phyloP scores from a whole-genome alignment of 2,113 vertebrate genomes.

The Sterna hirundo region DNA sequence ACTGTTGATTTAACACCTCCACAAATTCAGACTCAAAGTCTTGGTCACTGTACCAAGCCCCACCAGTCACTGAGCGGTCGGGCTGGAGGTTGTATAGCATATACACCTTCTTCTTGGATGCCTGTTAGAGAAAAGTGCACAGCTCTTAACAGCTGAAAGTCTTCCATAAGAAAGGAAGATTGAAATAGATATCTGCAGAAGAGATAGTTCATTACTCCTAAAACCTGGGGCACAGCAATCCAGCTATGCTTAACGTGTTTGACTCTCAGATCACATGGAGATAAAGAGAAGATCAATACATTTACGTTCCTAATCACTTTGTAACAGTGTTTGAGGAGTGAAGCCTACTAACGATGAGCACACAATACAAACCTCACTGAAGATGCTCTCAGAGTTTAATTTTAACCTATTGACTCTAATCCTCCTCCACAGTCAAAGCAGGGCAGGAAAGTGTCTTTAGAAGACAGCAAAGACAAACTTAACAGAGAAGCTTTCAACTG shows the following conservation, averaged over 20 bases:
- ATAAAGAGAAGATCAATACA: not conserved
- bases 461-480: not conserved
- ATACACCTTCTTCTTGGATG: conserved; percentile 98
- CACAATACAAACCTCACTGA: not conserved
- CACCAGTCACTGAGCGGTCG: conserved; percentile 93
- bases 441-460: not conserved
- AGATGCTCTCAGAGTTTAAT: not conserved
- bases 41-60: conserved; percentile 98
- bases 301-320: not conserved
- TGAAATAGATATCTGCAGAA: not conserved
- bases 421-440: not conserved
- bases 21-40: conserved; percentile 99
- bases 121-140: conserved; percentile 69
- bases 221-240: not conserved
- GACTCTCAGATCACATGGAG: not conserved
- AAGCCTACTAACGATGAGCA: not conserved
- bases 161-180: not conserved
- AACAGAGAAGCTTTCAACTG: not conserved
- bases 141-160: not conserved
- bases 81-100: conserved; percentile 98
- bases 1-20: conserved; percentile 97
- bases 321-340: not conserved
- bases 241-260: not conserved
- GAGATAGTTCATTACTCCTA: not conserved
- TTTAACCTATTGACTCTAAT: not conserved